These are phyloP conservation scores for Ictalurus punctatus DNA, from an alignment of 2,113 vertebrate species.

Conservation along the genomic window DNA sequence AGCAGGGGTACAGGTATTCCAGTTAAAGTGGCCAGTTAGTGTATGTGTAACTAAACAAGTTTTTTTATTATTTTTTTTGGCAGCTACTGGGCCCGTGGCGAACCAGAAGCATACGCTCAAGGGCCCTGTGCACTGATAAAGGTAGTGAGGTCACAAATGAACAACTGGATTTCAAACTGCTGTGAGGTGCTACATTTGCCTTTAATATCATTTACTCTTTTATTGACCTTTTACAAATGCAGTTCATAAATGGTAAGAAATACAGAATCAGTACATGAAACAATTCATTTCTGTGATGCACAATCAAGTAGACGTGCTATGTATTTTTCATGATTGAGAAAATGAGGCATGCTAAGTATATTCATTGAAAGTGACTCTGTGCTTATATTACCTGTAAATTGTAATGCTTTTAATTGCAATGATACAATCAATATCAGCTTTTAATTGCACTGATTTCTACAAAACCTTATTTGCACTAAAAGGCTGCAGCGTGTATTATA, in stretches of 20 bases:
- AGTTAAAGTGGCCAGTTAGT: too few species aligned
- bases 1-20: too few species aligned
- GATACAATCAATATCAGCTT: background rate
- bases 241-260: background rate
- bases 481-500: background rate
- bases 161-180: too few species aligned
- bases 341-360: background rate
- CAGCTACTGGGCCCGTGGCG: too few species aligned
- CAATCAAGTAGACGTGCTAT: slow-evolving; percentile 22
- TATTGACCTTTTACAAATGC: background rate
- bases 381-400: slow-evolving; percentile 20
- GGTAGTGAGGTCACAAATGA: too few species aligned
- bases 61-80: too few species aligned
- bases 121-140: too few species aligned
- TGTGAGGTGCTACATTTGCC: background rate
- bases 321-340: slow-evolving; percentile 4
- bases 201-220: background rate
- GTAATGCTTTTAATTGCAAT: slow-evolving; percentile 19
- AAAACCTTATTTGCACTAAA: background rate
- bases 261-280: background rate
- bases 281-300: background rate
- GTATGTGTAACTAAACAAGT: too few species aligned
- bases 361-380: slow-evolving; percentile 40
- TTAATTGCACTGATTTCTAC: background rate
- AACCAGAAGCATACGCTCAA: too few species aligned